phyloP scores from a whole-genome alignment of 2,888 invertebrate species.

The Platynereis dumerilii region DNA sequence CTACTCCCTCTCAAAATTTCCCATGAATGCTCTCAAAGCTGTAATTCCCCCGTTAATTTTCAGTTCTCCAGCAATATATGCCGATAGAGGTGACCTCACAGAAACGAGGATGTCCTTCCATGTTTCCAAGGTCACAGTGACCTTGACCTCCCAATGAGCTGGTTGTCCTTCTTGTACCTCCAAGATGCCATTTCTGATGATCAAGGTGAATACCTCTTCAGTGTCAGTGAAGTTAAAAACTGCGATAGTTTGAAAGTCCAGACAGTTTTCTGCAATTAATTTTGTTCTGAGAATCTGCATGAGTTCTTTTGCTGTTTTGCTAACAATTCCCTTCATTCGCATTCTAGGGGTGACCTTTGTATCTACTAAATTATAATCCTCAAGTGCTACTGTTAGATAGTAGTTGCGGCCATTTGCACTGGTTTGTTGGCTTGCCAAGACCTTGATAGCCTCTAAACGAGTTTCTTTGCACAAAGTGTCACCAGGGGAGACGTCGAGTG shows the following conservation, averaged over 20 bases:
- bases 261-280: conserved; percentile 40
- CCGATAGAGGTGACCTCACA: conserved; percentile 29
- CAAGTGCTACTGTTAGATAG: conserved; percentile 45
- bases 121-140: conserved; percentile 34
- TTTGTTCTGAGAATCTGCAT: conserved; percentile 39
- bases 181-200: conserved; percentile 43
- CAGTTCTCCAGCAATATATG: conserved; percentile 41
- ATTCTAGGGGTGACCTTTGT: neutral
- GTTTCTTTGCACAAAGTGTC: conserved; percentile 40
- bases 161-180: conserved; percentile 22
- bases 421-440: conserved; percentile 37
- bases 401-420: conserved; percentile 50
- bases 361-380: conserved; percentile 38
- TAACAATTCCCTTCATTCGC: neutral
- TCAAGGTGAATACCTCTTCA: conserved; percentile 35
- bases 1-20: conserved; percentile 42
- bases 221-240: conserved; percentile 39
- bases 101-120: conserved; percentile 42
- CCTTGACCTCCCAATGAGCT: conserved; percentile 35
- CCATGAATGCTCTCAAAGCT: conserved; percentile 42
- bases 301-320: conserved; percentile 7
- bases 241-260: conserved; percentile 24
- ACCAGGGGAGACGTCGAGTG: conserved; percentile 33
- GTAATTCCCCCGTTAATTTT: conserved; percentile 43
- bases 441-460: conserved; percentile 41